These are phyloP conservation scores for Lepidochitona cinerea DNA, from an alignment of 2,888 invertebrate species.

Conservation along the genomic window DNA sequence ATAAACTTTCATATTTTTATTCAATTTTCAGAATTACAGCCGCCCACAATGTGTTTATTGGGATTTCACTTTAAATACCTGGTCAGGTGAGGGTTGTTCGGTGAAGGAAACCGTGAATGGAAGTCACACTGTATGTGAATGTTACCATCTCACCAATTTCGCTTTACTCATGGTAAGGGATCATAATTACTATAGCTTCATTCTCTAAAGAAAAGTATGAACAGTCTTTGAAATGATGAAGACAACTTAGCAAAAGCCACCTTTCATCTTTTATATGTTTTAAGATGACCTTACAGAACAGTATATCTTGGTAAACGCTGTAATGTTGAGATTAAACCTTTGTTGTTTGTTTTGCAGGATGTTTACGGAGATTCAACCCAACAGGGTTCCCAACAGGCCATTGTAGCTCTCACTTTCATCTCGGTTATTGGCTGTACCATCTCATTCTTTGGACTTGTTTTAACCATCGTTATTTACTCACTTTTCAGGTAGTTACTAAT, in stretches of 20 bases:
- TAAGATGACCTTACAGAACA: no score
- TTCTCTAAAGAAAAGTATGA: no score
- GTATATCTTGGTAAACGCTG: no score
- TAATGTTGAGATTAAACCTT: no score
- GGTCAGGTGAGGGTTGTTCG: slow-evolving; percentile 49
- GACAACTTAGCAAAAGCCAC: no score
- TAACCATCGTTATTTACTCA: slow-evolving; percentile 72
- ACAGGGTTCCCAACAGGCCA: no score
- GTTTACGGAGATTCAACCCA: slow-evolving; percentile 44
- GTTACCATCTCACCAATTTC: slow-evolving; percentile 63
- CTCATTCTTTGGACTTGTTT: slow-evolving; percentile 70
- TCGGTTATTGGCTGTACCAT: slow-evolving; percentile 72
- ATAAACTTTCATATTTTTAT: not conserved
- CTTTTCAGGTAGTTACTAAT: slow-evolving; percentile 73
- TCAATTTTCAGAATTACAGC: slow-evolving; percentile 80
- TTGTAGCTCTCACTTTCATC: slow-evolving; percentile 68
- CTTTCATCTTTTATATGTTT: no score
- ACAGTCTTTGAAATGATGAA: no score
- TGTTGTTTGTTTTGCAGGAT: slow-evolving; percentile 42
- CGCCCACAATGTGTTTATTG: slow-evolving; percentile 94
- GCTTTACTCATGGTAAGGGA: slow-evolving; percentile 59
- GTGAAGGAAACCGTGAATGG: slow-evolving; percentile 25
- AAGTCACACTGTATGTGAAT: slow-evolving; percentile 47
- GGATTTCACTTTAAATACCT: slow-evolving; percentile 81
- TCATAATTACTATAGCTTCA: no score